Evolutionary conservation across 2,888 invertebrate genomes (phyloP), one percentile per base, ranked within the genome.

Genomic region (Cephonodes hylas): DNA sequence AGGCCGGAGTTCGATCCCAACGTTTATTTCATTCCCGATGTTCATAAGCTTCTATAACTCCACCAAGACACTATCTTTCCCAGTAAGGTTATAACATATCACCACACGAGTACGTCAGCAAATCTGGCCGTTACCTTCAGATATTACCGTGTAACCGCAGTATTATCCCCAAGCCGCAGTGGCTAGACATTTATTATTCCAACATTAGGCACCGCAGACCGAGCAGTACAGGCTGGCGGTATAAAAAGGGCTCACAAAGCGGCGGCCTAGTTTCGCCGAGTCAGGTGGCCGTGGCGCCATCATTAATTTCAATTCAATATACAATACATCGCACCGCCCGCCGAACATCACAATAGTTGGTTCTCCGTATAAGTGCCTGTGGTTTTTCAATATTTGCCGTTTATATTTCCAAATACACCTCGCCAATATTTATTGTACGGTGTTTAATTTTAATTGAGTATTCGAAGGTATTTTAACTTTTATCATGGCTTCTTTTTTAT

Each of bases 271-370:
- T 83, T 83, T 80, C 73, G 79, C 80, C 75, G 84, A 85, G 87
- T 86, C 88, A 89, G 89, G 89, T 89, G 88, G 83, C 80, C 77
- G 74, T 65, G 71, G 75, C 74, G 67, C 76, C 81, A 81, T 86
- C 89, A 89, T 89, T 88, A 89, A 89, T 89, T 89, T 86, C 86
- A 80, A 89, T 89, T 89, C 88, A 87, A 79, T 80, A 81, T 77
- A 82, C 84, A 72, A 72, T 71, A 62, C 69, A 66, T 20, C 31
- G 53, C 18, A 31, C 53, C 27, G 48, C 48, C n/a, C 48, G 53
- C 53, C 31, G 27, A 53, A 53, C 31, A 53, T 53, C 31, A 53
- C 53, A 53, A 31, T 53, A 53, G 31, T 23, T 45, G 45, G 20
- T 48, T 48, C 15, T 15, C 18, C 25, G 2, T 48, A n/a, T 18